Evolutionary conservation across 2,888 invertebrate species (phyloP).

Genomic region (Metallyticus violacea): DNA sequence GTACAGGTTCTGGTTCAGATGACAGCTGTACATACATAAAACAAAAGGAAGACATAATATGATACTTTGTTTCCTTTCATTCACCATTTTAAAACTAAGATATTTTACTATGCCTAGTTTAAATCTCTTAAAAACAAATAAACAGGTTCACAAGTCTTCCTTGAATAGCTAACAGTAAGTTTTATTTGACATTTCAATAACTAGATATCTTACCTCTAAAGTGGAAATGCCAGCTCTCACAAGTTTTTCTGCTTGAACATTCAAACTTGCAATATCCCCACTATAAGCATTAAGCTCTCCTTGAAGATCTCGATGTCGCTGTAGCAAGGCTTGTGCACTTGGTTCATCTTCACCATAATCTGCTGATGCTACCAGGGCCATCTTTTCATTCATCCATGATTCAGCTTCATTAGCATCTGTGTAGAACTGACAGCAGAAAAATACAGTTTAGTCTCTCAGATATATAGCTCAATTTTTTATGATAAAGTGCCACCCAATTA

Average conservation of each 20-base stretch:
- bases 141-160: no score
- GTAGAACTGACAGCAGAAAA: slow-evolving; percentile 63
- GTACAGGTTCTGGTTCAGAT: slow-evolving; percentile 56
- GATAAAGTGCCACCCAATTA: neutral
- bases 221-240: slow-evolving; percentile 72
- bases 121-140: no score
- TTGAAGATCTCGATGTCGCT: slow-evolving; percentile 81
- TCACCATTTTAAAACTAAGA: no score
- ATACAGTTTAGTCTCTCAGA: neutral
- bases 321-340: slow-evolving; percentile 81
- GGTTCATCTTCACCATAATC: slow-evolving; percentile 94
- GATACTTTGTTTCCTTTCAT: no score
- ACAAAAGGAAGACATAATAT: neutral
- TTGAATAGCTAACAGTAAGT: no score
- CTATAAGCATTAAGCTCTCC: slow-evolving; percentile 86
- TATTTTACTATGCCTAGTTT: no score
- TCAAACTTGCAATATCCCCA: slow-evolving; percentile 79
- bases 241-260: slow-evolving; percentile 73
- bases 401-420: slow-evolving; percentile 97
- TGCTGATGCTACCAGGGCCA: slow-evolving; percentile 81
- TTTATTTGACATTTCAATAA: slow-evolving; percentile 39
- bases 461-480: no score
- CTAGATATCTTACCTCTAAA: slow-evolving; percentile 56
- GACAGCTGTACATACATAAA: slow-evolving; percentile 47
- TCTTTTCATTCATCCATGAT: slow-evolving; percentile 95